Base-by-base conservation (phyloP, 1,140 invertebrate genomes). In the Drosophila mojavensis region DNA sequence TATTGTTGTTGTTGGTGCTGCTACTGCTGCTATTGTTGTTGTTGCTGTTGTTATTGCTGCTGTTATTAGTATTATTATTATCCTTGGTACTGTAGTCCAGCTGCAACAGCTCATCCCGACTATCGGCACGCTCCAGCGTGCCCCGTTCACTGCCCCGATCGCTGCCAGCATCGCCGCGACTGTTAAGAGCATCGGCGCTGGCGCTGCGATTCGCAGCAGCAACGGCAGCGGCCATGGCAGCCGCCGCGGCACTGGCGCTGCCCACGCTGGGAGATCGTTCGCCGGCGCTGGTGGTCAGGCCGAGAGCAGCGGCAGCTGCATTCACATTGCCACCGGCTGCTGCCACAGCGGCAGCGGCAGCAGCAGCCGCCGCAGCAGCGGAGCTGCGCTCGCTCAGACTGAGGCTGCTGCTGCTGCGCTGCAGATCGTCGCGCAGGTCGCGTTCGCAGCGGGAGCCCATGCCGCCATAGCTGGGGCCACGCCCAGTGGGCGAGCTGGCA, bases 61-160 rank as follows among this genome's bases (percentile, higher is more conserved):
- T 84, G 69, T 75, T 86, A 59, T 75, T 86, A 54, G 66, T 85
- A 61, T 81, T 85, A 53, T 83, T 88, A 68, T 91, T 91, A 69
- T 91, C 90, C 90, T 91, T 91, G 75, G 86, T 92, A 74, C 85
- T 92, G 64, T 92, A 92, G 61, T 92, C 91, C 78, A 92, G 62
- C 60, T 92, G 91, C 70, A 90, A 68, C 65, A 92, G 54, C 75
- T 92, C 91, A 78, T 92, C 91, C 54, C 91, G 91, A 81, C 91
- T 92, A 58, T 92, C 91, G 20, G 91, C 90, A 11, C 91, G 79
- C 62, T 91, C 86, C 47, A 89, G 50, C 2, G 86, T 91, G 9
- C 83, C 88, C 1, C 91, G 83, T 51, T 92, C 91, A 59, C 91
- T 92, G 54, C 91, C 90, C 17, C 84, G 85, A 74, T 90, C 90